Conservation (phyloP, 2,888 invertebrate species). For the Diogma glabrata region DNA sequence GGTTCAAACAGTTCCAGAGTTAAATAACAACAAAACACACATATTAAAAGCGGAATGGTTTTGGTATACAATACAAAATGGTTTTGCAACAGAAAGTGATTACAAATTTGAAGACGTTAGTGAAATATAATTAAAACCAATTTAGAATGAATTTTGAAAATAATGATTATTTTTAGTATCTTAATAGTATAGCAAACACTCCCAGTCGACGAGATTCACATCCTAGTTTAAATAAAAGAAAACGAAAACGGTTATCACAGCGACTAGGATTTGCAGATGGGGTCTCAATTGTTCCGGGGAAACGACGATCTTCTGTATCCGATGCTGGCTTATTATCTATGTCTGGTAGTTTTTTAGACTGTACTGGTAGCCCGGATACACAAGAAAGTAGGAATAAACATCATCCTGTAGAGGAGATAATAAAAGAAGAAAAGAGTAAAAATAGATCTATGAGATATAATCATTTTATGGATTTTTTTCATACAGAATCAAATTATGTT, state of each 20-base stretch:
- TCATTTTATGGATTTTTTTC: constrained; percentile 68
- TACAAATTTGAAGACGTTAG: constrained; percentile 79
- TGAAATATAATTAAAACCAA: constrained; percentile 19
- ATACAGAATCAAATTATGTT: constrained; percentile 97
- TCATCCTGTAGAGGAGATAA: constrained; percentile 25
- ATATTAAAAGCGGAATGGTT: constrained; percentile 93
- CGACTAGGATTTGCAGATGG: constrained; percentile 33
- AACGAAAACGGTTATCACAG: constrained; percentile 63
- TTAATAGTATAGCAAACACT: constrained; percentile 36
- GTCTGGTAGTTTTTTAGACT: constrained; percentile 81
- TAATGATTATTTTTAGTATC: constrained; percentile 26
- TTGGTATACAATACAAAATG: constrained; percentile 96
- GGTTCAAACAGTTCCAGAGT: constrained; percentile 57
- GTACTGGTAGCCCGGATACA: constrained; percentile 71
- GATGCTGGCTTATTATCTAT: constrained; percentile 75
- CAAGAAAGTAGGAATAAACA: constrained; percentile 31
- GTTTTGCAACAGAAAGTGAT: constrained; percentile 82
- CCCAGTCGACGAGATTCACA: constrained; percentile 44
- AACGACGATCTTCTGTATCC: constrained; percentile 75
- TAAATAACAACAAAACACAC: constrained; percentile 54
- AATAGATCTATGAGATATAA: constrained; percentile 37
- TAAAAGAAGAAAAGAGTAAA: constrained; percentile 29
- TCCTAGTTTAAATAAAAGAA: constrained; percentile 48
- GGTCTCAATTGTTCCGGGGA: constrained; percentile 39
- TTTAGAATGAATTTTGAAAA: constrained; percentile 4